These are phyloP conservation scores for Periophthalmus magnuspinnatus DNA, from an alignment of 2,797 vertebrate genomes.

Conservation along the genomic window DNA sequence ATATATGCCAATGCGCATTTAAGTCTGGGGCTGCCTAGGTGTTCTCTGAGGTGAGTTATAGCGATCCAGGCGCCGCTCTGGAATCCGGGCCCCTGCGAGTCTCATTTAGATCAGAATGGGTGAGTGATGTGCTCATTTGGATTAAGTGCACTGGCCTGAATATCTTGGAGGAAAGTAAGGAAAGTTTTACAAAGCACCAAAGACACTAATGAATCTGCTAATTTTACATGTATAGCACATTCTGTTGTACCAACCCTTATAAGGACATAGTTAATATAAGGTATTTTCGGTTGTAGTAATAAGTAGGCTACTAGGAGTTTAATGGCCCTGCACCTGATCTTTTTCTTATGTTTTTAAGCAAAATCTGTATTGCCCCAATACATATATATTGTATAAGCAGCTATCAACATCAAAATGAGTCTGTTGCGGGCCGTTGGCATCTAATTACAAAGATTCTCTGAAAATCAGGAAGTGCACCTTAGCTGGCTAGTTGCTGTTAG, in stretches of 20 bases:
- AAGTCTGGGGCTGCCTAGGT: constrained; percentile 69
- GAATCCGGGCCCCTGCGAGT: constrained; percentile 60
- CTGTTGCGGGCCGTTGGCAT: too few relatives aligned
- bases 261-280: background rate
- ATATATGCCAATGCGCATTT: constrained; percentile 73
- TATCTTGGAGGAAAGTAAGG: constrained; percentile 40
- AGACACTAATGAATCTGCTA: constrained; percentile 26
- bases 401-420: too few relatives aligned
- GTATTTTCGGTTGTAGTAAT: background rate
- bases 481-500: too few relatives aligned
- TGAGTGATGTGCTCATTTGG: constrained; percentile 68
- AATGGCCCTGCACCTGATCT: too few relatives aligned
- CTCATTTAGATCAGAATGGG: constrained; percentile 66
- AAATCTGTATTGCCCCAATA: too few relatives aligned
- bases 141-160: constrained; percentile 57
- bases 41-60: constrained; percentile 71
- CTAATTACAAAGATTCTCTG: too few relatives aligned
- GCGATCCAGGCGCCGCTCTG: constrained; percentile 37
- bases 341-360: too few relatives aligned
- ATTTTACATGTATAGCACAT: background rate
- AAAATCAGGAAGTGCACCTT: too few relatives aligned
- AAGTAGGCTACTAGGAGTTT: background rate
- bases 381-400: too few relatives aligned
- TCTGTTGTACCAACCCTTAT: background rate
- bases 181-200: constrained; percentile 45